These are phyloP conservation scores for Apogon talboti DNA, from an alignment of 2,797 vertebrate species.

Conservation along the genomic window DNA sequence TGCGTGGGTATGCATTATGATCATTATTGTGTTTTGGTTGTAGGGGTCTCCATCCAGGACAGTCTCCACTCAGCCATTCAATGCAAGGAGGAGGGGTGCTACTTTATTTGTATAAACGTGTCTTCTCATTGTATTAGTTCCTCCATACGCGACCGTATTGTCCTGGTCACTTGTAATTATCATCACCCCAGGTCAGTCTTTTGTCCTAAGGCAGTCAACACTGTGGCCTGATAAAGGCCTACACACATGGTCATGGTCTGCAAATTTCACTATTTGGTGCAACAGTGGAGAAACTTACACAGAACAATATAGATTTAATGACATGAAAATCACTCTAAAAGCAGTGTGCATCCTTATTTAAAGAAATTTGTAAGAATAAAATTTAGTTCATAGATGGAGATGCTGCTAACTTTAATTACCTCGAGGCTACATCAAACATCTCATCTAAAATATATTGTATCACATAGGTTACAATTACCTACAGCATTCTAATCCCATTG, in stretches of 20 bases:
- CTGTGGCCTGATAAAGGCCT: constrained; percentile 73
- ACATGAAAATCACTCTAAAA: constrained; percentile 6
- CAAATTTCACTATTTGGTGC: constrained; percentile 54
- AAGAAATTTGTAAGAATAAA: not conserved
- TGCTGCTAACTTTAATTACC: constrained; percentile 6
- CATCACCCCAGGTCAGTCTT: constrained; percentile 72
- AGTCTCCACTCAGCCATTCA: constrained; percentile 55
- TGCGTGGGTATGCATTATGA: constrained; percentile 22
- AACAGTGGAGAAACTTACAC: constrained; percentile 34
- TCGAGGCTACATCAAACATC: constrained; percentile 2
- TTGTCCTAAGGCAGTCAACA: constrained; percentile 80
- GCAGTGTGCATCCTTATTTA: not conserved
- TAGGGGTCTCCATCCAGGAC: constrained; percentile 36
- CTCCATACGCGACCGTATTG: constrained; percentile 78
- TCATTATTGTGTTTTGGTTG: constrained; percentile 64
- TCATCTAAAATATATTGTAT: constrained; percentile 21
- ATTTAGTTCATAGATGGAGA: not conserved
- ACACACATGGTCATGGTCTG: constrained; percentile 42
- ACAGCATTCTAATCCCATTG: constrained; percentile 27
- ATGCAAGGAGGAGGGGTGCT: constrained; percentile 25
- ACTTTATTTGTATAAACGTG: constrained; percentile 80
- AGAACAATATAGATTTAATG: constrained; percentile 8
- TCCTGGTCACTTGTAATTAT: constrained; percentile 82
- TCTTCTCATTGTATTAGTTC: constrained; percentile 80
- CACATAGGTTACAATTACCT: constrained; percentile 32